Base-by-base conservation (phyloP, 2,888 invertebrate genomes). In the Elgonia sp. region DNA sequence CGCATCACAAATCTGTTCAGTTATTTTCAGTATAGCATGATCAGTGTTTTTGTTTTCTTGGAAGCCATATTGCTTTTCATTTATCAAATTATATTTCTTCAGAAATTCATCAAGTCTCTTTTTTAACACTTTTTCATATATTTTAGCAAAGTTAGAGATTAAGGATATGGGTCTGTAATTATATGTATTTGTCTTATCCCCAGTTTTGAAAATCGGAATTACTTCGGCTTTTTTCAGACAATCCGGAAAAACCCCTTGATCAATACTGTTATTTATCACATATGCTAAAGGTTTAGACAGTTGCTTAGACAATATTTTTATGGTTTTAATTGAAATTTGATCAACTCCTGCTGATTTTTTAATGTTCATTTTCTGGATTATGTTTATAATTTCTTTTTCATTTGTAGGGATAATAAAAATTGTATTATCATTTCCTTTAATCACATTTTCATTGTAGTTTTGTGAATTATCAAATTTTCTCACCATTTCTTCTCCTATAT, bases 341-440 rank as follows among this genome's bases (percentile, higher is more conserved):
- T 62, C 21, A 20, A 62, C 62, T 62, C 62, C 62, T 20, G 62
- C 20, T 9, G 21, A 62, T 62, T 62, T 62, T 62, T 62, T 62
- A 20, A 21, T 62, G 14, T 62, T 62, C 29, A 62, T 20, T 20
- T 62, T 20, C 21, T 20, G 16, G 14, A 62, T 62, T 18, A 62
- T 62, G 21, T 18, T 62, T 12, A 62, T 18, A 62, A 62, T 62
- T 62, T 62, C 62, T 20, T 12, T 62, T 18, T 62, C 62, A 21
- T 62, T 62, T 21, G 62, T 62, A 62, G 21, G 29, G 20, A 6
- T 62, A 21, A 62, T 21, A 62, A 20, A 20, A 8, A 62, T 62
- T 62, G 18, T 12, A 62, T 62, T 21, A 20, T 20, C 14, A 62
- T 29, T 20, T 9, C 9, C 5, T 29, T 20, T 20, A 55, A 55